phyloP scores from a whole-genome alignment of 2,797 vertebrate species.

The Carapus acus region DNA sequence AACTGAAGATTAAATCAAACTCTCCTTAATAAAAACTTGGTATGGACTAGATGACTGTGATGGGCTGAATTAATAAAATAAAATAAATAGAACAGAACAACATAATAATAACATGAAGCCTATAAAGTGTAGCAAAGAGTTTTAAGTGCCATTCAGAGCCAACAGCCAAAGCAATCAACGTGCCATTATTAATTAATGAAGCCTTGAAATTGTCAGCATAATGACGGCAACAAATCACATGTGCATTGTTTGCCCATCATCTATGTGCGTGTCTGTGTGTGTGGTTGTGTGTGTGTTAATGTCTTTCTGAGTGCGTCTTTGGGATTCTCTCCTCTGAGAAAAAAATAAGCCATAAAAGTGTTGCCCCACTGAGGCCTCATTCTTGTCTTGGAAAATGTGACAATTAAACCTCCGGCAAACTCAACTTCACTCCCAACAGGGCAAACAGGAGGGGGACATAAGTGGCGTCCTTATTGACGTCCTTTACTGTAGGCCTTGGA shows the following conservation, averaged over 20 bases:
- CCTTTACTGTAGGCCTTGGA: no score
- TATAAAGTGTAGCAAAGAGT: slow-evolving; percentile 10
- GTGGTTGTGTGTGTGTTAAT: neutral
- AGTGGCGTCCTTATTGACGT: no score
- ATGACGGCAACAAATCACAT: slow-evolving; percentile 54
- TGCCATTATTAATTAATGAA: slow-evolving; percentile 76
- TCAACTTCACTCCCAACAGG: no score
- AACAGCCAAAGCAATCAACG: slow-evolving; percentile 53
- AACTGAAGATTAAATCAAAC: neutral
- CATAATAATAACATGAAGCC: no score
- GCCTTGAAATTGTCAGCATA: slow-evolving; percentile 60
- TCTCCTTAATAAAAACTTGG: no score
- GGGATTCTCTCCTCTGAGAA: slow-evolving; percentile 23
- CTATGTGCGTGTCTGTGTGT: slow-evolving; percentile 38
- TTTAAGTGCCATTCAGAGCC: slow-evolving; percentile 47
- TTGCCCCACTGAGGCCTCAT: slow-evolving; percentile 37
- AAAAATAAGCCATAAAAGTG: slow-evolving; percentile 51
- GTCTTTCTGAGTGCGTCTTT: slow-evolving; percentile 9
- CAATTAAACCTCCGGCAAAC: neutral
- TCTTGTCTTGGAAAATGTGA: slow-evolving; percentile 10
- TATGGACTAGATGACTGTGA: no score
- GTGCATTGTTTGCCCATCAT: slow-evolving; percentile 57
- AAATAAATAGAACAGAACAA: no score
- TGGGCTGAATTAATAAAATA: no score
- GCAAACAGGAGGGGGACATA: no score